Percentiles rank a stretch among this genome's conserved stretches.
Evolutionary conservation across 92 coral and sea anemone genomes (phyloP).

Genomic region (Epizoanthus rinbou): DNA sequence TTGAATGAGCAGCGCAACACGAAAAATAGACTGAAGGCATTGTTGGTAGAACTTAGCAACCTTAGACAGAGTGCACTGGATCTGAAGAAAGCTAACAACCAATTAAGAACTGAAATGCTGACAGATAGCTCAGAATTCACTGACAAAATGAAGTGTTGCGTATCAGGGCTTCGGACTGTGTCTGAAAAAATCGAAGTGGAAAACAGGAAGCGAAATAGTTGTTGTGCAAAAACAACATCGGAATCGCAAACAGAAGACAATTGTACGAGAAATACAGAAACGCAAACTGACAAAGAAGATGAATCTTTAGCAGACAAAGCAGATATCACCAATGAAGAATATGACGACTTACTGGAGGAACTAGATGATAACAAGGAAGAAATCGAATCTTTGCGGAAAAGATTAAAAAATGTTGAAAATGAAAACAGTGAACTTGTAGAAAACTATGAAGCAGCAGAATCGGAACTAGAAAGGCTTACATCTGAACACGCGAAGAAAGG

Average conservation of each 20-base stretch:
- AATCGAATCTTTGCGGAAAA: constrained; percentile 43
- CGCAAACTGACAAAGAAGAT: constrained; percentile 19
- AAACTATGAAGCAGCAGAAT: constrained; percentile 27
- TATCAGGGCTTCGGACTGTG: constrained; percentile 60
- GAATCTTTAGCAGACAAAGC: constrained; percentile 41
- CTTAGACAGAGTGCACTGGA: constrained; percentile 59
- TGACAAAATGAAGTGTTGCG: constrained; percentile 58
- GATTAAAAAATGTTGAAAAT: constrained; percentile 23
- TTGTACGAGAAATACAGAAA: constrained; percentile 25
- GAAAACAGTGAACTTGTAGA: constrained; percentile 32
- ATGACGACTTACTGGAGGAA: constrained; percentile 54
- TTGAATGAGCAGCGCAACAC: constrained; percentile 43
- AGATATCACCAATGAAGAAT: constrained; percentile 52
- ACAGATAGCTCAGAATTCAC: constrained; percentile 58
- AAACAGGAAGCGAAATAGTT: constrained; percentile 16
- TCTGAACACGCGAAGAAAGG: constrained; percentile 3
- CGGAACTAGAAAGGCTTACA: constrained; percentile 30
- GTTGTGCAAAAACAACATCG: constrained; percentile 4
- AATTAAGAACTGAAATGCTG: constrained; percentile 58
- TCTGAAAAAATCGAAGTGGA: constrained; percentile 39
- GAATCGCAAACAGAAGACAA: constrained; percentile 7
- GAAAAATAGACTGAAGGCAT: constrained; percentile 44
- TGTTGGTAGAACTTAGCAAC: constrained; percentile 57
- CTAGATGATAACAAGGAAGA: constrained; percentile 64
- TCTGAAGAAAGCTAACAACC: constrained; percentile 58